Conservation (phyloP, 2,797 vertebrate species). For the Carapus acus region DNA sequence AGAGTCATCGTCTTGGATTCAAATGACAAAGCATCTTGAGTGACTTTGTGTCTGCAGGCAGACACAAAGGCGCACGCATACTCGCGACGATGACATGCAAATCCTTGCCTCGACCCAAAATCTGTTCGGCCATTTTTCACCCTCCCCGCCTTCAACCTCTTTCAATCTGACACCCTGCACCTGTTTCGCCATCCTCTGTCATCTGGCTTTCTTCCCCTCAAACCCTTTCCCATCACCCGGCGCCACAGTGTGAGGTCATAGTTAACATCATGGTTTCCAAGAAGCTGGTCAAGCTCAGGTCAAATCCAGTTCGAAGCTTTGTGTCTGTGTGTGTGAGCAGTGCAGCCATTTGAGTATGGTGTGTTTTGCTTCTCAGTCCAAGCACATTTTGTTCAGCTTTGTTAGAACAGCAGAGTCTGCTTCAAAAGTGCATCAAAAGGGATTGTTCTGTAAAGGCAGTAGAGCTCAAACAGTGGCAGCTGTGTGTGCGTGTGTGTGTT, state of each 20-base stretch:
- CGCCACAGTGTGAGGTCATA: constrained; percentile 17
- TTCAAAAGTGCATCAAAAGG: constrained; percentile 36
- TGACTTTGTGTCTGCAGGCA: constrained; percentile 2
- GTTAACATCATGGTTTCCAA: constrained; percentile 32
- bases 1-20: not conserved
- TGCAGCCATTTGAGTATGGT: constrained; percentile 14
- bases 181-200: not conserved
- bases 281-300: constrained; percentile 28
- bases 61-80: constrained; percentile 6
- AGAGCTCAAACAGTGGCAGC: constrained; percentile 61
- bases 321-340: not conserved
- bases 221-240: constrained; percentile 8
- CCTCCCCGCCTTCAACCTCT: constrained; percentile 12
- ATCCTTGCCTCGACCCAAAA: constrained; percentile 16
- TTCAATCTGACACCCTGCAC: not conserved
- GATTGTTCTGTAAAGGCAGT: constrained; percentile 49
- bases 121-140: constrained; percentile 29
- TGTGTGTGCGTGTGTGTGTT: constrained; percentile 43
- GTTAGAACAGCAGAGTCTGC: constrained; percentile 16
- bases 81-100: not conserved
- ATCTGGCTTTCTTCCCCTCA: not conserved
- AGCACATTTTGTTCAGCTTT: constrained; percentile 25
- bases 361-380: constrained; percentile 14
- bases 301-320: constrained; percentile 14
- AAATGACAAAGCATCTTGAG: constrained; percentile 4